phyloP scores from a whole-genome alignment of 1,140 invertebrate species.

The Drosophila parvula region DNA sequence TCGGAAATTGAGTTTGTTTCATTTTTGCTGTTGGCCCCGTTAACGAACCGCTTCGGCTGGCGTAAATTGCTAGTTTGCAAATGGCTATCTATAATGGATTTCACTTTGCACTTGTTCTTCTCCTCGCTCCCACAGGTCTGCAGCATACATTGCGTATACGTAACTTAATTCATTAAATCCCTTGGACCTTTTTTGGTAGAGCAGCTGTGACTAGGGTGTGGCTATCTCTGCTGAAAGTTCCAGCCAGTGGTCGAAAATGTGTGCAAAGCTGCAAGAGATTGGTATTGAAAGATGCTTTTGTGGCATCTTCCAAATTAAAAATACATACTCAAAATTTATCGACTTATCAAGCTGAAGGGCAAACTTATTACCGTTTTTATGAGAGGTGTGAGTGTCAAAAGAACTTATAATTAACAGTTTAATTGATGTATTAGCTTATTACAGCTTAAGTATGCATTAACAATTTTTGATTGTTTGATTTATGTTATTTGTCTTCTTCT shows the following conservation, averaged over 20 bases:
- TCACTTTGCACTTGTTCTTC: slow-evolving; percentile 11
- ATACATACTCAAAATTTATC: slow-evolving; percentile 11
- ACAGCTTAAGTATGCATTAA: no score
- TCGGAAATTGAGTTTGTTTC: slow-evolving; percentile 72
- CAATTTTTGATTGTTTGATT: no score
- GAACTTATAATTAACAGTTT: no score
- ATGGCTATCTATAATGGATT: slow-evolving; percentile 22
- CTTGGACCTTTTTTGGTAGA: background rate
- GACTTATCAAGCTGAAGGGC: background rate
- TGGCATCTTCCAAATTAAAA: background rate
- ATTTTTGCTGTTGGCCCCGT: slow-evolving; percentile 52
- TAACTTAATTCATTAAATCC: slow-evolving; percentile 70
- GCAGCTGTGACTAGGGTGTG: background rate
- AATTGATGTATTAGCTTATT: no score
- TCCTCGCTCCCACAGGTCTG: slow-evolving; percentile 5
- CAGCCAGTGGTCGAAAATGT: slow-evolving; percentile 28
- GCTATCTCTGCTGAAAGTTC: slow-evolving; percentile 22
- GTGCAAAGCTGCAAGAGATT: background rate
- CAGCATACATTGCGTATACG: slow-evolving; percentile 52
- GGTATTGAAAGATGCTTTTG: no score
- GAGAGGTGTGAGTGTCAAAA: no score
- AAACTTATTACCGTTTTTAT: background rate
- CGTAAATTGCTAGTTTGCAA: slow-evolving; percentile 53
- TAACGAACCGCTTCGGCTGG: slow-evolving; percentile 34
- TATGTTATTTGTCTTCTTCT: no score